phyloP scores from a whole-genome alignment of 2,113 vertebrate genomes.

The Anseranas semipalmata region DNA sequence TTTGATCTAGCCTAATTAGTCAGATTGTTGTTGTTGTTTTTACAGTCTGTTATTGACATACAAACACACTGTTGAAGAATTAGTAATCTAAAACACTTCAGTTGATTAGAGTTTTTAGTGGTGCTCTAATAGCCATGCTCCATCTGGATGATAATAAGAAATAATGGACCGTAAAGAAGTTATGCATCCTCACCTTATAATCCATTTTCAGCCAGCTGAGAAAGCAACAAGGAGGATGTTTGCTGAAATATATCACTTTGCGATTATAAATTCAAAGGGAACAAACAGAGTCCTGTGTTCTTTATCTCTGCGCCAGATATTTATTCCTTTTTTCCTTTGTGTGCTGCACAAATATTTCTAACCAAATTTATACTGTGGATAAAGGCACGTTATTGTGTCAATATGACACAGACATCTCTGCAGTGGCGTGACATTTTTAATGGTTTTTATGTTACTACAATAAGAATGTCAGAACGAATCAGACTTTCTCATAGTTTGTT shows the following conservation, averaged over 20 bases:
- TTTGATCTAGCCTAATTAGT: slow-evolving; percentile 49
- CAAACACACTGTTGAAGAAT: slow-evolving; percentile 34
- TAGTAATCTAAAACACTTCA: neutral
- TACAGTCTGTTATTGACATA: slow-evolving; percentile 21
- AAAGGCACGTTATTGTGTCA: neutral
- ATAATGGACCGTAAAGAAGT: slow-evolving; percentile 22
- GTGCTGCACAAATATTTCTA: neutral
- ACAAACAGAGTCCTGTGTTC: neutral
- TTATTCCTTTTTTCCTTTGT: slow-evolving; percentile 10
- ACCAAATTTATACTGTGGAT: neutral
- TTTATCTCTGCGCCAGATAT: neutral
- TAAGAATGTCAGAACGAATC: neutral
- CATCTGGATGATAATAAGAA: slow-evolving; percentile 50
- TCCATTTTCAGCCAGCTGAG: slow-evolving; percentile 42
- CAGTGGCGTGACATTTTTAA: neutral
- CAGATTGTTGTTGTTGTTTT: slow-evolving; percentile 7
- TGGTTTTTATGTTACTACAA: slow-evolving; percentile 24
- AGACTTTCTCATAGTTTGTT: slow-evolving; percentile 7
- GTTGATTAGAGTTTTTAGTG: slow-evolving; percentile 40
- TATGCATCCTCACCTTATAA: slow-evolving; percentile 33
- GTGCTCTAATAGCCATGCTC: neutral
- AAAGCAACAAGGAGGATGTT: neutral
- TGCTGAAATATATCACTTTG: neutral
- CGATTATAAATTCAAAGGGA: neutral
- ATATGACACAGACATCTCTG: neutral